Evolutionary conservation across 2,888 invertebrate species (phyloP).

Genomic region (Lepidocyrtoides sp.): DNA sequence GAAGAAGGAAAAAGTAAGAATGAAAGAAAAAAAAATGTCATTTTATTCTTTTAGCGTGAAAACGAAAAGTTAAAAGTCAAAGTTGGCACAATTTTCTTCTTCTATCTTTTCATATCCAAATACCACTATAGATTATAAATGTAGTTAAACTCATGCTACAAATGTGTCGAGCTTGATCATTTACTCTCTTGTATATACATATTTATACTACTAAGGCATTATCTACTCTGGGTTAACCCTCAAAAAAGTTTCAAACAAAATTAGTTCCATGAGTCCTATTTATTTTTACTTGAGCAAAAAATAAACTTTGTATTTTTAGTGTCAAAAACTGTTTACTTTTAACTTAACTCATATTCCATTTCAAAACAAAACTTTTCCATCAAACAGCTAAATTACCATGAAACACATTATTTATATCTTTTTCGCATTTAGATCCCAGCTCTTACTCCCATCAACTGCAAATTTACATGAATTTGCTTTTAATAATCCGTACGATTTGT

Average conservation of each 20-base stretch:
- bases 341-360: background rate
- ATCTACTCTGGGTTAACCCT: background rate
- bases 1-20: slow-evolving; percentile 26
- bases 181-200: background rate
- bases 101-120: background rate
- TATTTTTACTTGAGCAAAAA: background rate
- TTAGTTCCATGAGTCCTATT: background rate
- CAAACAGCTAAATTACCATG: background rate
- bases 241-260: background rate
- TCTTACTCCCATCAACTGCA: background rate
- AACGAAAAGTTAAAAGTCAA: slow-evolving; percentile 49
- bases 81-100: background rate
- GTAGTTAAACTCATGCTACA: background rate
- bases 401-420: background rate
- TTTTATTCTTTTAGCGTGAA: slow-evolving; percentile 52
- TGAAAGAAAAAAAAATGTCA: slow-evolving; percentile 39
- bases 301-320: background rate
- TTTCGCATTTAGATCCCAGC: background rate
- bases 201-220: background rate
- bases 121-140: too few relatives aligned
- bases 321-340: background rate
- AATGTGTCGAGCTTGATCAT: background rate
- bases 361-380: slow-evolving; percentile 8
- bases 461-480: slow-evolving; percentile 17
- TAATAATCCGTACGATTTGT: background rate